phyloP scores from a whole-genome alignment of 2,797 vertebrate species.

The Avahi laniger region DNA sequence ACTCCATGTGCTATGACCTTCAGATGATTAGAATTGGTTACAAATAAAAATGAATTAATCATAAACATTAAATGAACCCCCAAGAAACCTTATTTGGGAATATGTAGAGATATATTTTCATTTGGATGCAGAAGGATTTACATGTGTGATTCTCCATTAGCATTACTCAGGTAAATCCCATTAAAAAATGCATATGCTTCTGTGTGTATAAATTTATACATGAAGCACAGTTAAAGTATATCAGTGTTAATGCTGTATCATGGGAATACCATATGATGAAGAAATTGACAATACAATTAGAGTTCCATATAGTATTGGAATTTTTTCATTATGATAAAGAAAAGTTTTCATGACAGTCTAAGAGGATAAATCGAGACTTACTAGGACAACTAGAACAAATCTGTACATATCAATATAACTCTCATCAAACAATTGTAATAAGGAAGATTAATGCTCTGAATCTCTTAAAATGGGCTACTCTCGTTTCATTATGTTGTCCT shows the following conservation, averaged over 20 bases:
- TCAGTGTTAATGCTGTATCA: slow-evolving; percentile 37
- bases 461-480: neutral
- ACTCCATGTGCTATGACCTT: slow-evolving; percentile 49
- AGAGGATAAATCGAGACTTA: slow-evolving; percentile 54
- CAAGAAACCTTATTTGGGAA: slow-evolving; percentile 69
- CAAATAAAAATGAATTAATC: slow-evolving; percentile 61
- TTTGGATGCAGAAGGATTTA: slow-evolving; percentile 66
- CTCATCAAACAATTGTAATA: neutral
- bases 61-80: slow-evolving; percentile 58
- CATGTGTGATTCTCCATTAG: slow-evolving; percentile 47
- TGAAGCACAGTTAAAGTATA: slow-evolving; percentile 53
- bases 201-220: slow-evolving; percentile 70
- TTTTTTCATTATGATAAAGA: slow-evolving; percentile 65
- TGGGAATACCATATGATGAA: neutral
- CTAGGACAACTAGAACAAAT: neutral
- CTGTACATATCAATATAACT: neutral
- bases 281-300: slow-evolving; percentile 64
- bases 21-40: slow-evolving; percentile 55
- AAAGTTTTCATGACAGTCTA: neutral
- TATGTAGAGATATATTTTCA: slow-evolving; percentile 48
- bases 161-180: slow-evolving; percentile 57
- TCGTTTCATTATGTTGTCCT: neutral
- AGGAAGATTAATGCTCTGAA: neutral
- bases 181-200: slow-evolving; percentile 70
- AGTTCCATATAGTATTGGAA: slow-evolving; percentile 56